These are phyloP conservation scores for Equus quagga DNA, from an alignment of 2,113 vertebrate species.

Conservation along the genomic window DNA sequence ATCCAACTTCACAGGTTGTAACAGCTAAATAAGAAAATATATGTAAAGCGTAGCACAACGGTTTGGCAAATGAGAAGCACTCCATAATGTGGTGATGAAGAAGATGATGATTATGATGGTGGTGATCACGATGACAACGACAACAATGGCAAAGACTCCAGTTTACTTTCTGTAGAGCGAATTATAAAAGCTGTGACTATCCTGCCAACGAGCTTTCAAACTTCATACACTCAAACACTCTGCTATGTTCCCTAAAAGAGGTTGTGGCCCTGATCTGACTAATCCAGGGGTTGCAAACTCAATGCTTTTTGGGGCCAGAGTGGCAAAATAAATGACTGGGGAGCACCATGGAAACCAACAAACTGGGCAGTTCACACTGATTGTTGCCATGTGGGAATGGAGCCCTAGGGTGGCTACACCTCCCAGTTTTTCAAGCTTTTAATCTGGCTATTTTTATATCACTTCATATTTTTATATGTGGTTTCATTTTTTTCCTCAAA, in stretches of 20 bases:
- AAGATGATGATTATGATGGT: background rate
- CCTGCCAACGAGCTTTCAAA: background rate
- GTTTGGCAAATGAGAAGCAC: background rate
- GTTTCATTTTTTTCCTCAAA: background rate
- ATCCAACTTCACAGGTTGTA: background rate
- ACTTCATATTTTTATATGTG: background rate
- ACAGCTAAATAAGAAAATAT: background rate
- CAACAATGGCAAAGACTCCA: background rate
- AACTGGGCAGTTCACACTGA: no score
- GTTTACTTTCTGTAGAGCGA: background rate
- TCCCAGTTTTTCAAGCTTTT: background rate
- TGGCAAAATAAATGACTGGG: background rate
- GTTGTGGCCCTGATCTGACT: background rate
- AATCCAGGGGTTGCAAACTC: background rate
- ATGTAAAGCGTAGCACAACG: accelerated
- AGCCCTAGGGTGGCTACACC: no score
- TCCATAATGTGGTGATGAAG: background rate
- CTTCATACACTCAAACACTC: background rate
- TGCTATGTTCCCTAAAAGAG: background rate
- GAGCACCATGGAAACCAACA: background rate
- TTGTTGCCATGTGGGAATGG: background rate
- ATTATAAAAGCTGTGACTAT: background rate
- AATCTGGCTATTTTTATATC: background rate
- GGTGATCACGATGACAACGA: accelerated
- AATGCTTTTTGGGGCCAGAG: background rate